Evolutionary conservation across 2,888 invertebrate genomes (phyloP).

Genomic region (Nemotelus pantherinus): DNA sequence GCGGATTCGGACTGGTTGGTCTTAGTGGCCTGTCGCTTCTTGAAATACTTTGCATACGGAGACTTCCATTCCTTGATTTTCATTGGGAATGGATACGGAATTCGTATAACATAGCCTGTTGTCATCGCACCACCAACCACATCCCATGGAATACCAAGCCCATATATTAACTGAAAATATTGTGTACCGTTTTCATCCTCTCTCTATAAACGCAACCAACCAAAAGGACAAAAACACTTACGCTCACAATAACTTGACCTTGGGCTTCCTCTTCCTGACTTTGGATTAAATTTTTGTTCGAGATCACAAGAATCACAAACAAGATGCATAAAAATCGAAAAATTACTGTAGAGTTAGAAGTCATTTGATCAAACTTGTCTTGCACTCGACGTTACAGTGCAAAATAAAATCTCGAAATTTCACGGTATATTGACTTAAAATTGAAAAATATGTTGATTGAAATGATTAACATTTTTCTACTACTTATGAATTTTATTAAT

Average conservation of each 20-base stretch:
- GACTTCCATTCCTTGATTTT: slow-evolving; percentile 37
- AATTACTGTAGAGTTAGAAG: neutral
- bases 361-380: too few relatives aligned
- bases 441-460: too few relatives aligned
- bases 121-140: slow-evolving; percentile 33
- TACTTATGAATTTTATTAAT: too few relatives aligned
- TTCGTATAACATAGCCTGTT: slow-evolving; percentile 22
- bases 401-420: too few relatives aligned
- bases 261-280: slow-evolving; percentile 32
- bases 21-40: neutral
- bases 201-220: neutral
- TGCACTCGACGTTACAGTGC: too few relatives aligned
- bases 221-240: slow-evolving; percentile 5
- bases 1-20: neutral
- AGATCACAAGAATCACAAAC: neutral
- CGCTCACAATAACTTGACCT: slow-evolving; percentile 3
- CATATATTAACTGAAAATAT: slow-evolving; percentile 29
- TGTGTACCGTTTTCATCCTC: neutral
- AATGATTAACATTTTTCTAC: too few relatives aligned
- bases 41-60: slow-evolving; percentile 24
- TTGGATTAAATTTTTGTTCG: neutral
- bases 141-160: slow-evolving; percentile 38
- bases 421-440: too few relatives aligned
- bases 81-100: slow-evolving; percentile 26
- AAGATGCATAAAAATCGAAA: neutral